Conservation (phyloP, 2,113 vertebrate genomes). For the Tychaedon coryphoeus region DNA sequence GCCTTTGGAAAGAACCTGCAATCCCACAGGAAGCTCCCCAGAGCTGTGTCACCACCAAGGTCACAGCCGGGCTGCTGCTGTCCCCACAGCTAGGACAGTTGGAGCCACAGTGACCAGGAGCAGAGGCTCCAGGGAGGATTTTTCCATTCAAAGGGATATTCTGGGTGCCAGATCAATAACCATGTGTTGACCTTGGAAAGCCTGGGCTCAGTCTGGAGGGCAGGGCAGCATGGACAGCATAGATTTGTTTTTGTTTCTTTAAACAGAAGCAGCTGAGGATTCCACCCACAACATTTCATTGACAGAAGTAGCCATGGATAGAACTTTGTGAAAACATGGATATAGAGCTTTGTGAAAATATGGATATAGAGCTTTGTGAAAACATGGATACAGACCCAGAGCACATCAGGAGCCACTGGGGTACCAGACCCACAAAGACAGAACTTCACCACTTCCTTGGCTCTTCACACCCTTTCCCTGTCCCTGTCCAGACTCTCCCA, state of each 20-base stretch:
- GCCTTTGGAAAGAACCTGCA: not conserved
- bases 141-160: not conserved
- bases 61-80: not conserved
- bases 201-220: not conserved
- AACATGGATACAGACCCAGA: not conserved
- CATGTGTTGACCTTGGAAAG: not conserved
- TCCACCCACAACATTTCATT: not conserved
- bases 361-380: too few relatives aligned
- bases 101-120: not conserved
- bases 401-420: not conserved
- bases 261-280: not conserved
- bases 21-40: not conserved
- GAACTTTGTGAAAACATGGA: too few relatives aligned
- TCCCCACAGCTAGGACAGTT: not conserved
- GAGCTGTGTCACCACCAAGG: not conserved
- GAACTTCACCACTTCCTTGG: not conserved
- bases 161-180: not conserved
- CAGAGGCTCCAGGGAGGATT: not conserved
- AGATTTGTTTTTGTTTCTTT: not conserved
- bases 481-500: not conserved
- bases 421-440: not conserved
- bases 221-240: not conserved
- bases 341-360: too few relatives aligned
- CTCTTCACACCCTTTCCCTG: not conserved
- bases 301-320: not conserved